phyloP scores from a whole-genome alignment of 2,113 vertebrate genomes.

The Urocynchramus pylzowi region DNA sequence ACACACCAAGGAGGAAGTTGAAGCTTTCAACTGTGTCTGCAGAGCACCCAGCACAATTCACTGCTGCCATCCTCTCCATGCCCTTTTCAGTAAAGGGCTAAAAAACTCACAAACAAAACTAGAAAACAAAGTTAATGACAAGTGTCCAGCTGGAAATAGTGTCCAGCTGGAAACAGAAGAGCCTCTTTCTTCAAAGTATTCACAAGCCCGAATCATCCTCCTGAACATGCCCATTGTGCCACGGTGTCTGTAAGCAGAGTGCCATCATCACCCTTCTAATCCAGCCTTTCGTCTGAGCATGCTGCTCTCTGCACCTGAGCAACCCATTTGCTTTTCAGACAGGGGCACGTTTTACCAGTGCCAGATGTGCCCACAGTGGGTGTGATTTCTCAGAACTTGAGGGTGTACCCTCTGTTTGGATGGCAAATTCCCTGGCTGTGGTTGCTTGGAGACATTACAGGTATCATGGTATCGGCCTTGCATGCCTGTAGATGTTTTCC shows the following conservation, averaged over 20 bases:
- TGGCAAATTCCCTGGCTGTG: constrained; percentile 2
- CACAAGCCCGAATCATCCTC: background rate
- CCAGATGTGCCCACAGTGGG: constrained; percentile 23
- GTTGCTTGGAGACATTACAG: constrained; percentile 44
- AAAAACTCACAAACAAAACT: background rate
- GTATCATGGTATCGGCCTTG: constrained; percentile 38
- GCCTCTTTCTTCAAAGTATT: background rate
- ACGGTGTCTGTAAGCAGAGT: background rate
- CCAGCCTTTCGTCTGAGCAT: background rate
- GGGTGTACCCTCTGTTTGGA: constrained; percentile 46
- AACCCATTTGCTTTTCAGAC: background rate
- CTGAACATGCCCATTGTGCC: background rate
- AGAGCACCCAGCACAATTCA: background rate
- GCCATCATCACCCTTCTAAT: background rate
- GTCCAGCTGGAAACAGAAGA: background rate
- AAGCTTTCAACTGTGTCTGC: background rate
- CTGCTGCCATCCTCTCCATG: background rate
- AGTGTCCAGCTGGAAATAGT: background rate
- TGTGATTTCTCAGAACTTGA: constrained; percentile 47
- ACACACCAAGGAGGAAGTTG: background rate
- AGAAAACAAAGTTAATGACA: background rate
- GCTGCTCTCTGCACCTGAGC: background rate
- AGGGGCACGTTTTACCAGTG: background rate
- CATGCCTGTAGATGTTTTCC: constrained; percentile 49
- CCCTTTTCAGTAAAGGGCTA: background rate